A percentile compares a stretch with the other conserved stretches of the same genome.
These are phyloP conservation scores for Ashinkailepas kermadecensis DNA, from an alignment of 2,888 invertebrate species.

Conservation along the genomic window DNA sequence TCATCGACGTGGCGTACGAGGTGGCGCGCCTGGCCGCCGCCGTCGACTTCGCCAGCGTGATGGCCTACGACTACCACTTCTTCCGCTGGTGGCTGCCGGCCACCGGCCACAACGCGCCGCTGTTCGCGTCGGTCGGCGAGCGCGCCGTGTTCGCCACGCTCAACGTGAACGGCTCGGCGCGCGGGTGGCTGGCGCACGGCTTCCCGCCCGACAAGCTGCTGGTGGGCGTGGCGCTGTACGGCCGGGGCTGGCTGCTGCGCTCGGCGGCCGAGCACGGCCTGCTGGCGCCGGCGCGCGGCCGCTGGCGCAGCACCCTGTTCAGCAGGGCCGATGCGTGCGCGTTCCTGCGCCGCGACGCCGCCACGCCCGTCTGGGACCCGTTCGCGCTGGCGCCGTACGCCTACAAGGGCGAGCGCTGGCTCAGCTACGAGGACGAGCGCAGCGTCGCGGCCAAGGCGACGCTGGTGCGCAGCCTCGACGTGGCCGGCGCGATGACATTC, in stretches of 20 bases:
- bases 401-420: constrained; percentile 64
- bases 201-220: constrained; percentile 39
- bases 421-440: constrained; percentile 65
- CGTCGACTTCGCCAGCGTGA: constrained; percentile 41
- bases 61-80: constrained; percentile 43
- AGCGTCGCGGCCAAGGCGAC: constrained; percentile 62
- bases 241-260: constrained; percentile 28
- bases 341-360: constrained; percentile 49
- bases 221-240: constrained; percentile 42
- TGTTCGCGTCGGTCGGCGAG: constrained; percentile 35
- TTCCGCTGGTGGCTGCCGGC: constrained; percentile 37
- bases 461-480: constrained; percentile 51
- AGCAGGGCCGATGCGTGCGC: constrained; percentile 61
- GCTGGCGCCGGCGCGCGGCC: background rate
- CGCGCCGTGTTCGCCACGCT: constrained; percentile 33
- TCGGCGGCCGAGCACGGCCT: background rate
- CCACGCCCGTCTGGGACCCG: constrained; percentile 54
- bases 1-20: constrained; percentile 39
- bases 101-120: constrained; percentile 41
- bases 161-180: constrained; percentile 38
- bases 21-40: constrained; percentile 37
- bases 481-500: constrained; percentile 77
- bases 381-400: constrained; percentile 69
- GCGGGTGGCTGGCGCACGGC: constrained; percentile 38
- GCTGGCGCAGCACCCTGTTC: constrained; percentile 54